Percentiles rank a stretch among this genome's conserved stretches.
Evolutionary conservation across 1,140 invertebrate genomes (phyloP).

Genomic region (Penaeus chinensis): DNA sequence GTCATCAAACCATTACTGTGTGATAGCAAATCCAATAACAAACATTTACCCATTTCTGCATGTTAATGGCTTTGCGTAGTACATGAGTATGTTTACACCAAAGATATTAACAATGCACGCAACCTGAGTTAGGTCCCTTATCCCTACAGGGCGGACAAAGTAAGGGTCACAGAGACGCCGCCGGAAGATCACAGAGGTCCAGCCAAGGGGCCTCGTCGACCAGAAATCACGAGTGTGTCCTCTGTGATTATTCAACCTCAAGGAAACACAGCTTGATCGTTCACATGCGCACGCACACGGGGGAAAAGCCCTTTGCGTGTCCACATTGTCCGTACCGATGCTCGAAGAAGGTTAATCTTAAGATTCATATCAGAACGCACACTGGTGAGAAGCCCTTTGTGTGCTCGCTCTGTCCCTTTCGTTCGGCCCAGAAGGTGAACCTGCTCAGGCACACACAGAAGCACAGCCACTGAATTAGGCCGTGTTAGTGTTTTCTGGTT

Average conservation of each 20-base stretch:
- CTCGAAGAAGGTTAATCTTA: conserved; percentile 31
- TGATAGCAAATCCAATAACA: too few species aligned
- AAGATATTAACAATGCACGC: too few species aligned
- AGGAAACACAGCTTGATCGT: conserved; percentile 30
- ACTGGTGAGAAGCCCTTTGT: conserved; percentile 28
- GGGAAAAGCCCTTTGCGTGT: conserved; percentile 32
- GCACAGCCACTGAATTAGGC: background rate
- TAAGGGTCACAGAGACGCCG: too few species aligned
- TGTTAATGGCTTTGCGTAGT: too few species aligned
- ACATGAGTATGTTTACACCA: too few species aligned
- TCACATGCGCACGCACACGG: conserved; percentile 35
- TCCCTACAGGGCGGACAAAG: too few species aligned
- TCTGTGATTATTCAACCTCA: conserved; percentile 25
- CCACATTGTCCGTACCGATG: conserved; percentile 37
- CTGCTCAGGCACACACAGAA: conserved; percentile 13
- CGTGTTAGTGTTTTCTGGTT: too few species aligned
- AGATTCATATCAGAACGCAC: conserved; percentile 25
- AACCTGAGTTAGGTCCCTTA: too few species aligned
- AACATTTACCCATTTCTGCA: too few species aligned
- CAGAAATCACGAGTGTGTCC: conserved; percentile 16
- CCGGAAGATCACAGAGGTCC: too few species aligned
- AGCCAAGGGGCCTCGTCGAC: too few species aligned
- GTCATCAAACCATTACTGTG: too few species aligned
- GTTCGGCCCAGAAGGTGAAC: conserved; percentile 32
- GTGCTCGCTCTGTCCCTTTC: conserved; percentile 18